Evolutionary conservation across 64 coral and sea anemone species (phyloP).

Genomic region (Dendronephthya gigantea): DNA sequence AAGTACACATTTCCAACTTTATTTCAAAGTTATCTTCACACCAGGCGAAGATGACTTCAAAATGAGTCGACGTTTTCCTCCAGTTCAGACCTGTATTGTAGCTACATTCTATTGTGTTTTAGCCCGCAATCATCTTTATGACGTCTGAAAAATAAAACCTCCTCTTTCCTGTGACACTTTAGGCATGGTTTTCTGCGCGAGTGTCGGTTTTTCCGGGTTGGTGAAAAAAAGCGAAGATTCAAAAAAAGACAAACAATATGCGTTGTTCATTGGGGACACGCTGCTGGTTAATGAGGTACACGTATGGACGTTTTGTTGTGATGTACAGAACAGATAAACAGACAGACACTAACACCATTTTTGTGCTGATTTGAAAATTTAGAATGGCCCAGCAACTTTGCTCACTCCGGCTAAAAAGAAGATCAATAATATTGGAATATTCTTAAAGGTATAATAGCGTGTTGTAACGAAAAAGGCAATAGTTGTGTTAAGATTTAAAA

Average conservation of each 20-base stretch:
- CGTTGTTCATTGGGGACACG: slow-evolving; percentile 88
- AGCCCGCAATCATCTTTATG: background rate
- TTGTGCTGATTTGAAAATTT: background rate
- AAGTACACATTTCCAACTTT: too few relatives aligned
- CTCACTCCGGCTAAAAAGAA: slow-evolving; percentile 92
- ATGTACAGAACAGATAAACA: too few relatives aligned
- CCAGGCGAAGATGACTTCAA: too few relatives aligned
- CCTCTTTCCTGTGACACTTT: background rate
- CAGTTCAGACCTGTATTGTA: too few relatives aligned
- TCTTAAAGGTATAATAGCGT: slow-evolving; percentile 51
- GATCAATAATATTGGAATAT: slow-evolving; percentile 95
- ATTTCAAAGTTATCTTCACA: too few relatives aligned
- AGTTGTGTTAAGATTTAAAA: too few relatives aligned
- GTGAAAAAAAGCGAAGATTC: slow-evolving; percentile 45
- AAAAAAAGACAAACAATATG: slow-evolving; percentile 61
- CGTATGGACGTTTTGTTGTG: too few relatives aligned
- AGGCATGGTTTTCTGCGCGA: slow-evolving; percentile 97
- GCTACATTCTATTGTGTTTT: background rate
- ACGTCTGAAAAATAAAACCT: background rate
- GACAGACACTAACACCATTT: background rate
- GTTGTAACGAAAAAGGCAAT: too few relatives aligned
- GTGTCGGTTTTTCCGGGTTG: slow-evolving; percentile 79
- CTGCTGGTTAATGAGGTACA: slow-evolving; percentile 83
- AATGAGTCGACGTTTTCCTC: too few relatives aligned
- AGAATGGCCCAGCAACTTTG: slow-evolving; percentile 71